phyloP scores from a whole-genome alignment of 2,797 vertebrate genomes.

The Mormyrops attenuatus region DNA sequence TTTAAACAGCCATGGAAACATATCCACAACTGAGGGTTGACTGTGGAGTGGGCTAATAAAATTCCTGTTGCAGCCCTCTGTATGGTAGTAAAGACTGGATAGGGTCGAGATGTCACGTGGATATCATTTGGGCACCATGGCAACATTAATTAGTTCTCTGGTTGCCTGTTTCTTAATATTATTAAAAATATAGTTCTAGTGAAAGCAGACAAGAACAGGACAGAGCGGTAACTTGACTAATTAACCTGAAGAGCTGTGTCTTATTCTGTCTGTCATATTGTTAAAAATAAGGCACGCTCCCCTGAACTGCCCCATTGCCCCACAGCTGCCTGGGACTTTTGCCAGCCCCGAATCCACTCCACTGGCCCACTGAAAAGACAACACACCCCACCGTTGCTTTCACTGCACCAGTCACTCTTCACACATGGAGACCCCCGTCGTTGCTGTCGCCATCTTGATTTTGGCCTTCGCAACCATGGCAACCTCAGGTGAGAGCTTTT shows the following conservation, averaged over 20 bases:
- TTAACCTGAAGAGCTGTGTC: background rate
- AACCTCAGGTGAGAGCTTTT: conserved; percentile 51
- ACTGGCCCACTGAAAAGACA: background rate
- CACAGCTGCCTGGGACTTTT: background rate
- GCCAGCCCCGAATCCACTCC: background rate
- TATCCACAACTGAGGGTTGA: background rate
- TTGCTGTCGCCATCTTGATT: conserved; percentile 18
- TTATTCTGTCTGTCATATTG: background rate
- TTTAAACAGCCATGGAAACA: background rate
- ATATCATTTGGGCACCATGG: background rate
- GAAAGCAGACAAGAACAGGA: background rate
- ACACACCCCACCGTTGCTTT: background rate
- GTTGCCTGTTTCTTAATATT: background rate
- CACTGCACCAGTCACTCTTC: background rate
- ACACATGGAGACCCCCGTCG: conserved; percentile 47
- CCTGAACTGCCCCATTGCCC: background rate
- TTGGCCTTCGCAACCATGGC: conserved; percentile 42
- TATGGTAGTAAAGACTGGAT: background rate
- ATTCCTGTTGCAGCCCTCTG: background rate
- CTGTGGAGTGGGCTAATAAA: background rate
- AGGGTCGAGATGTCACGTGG: background rate
- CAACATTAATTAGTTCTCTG: background rate
- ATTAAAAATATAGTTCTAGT: background rate
- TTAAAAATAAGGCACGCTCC: background rate
- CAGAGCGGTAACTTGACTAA: background rate